phyloP scores from a whole-genome alignment of 2,888 invertebrate species.

The Panzeria rudis region DNA sequence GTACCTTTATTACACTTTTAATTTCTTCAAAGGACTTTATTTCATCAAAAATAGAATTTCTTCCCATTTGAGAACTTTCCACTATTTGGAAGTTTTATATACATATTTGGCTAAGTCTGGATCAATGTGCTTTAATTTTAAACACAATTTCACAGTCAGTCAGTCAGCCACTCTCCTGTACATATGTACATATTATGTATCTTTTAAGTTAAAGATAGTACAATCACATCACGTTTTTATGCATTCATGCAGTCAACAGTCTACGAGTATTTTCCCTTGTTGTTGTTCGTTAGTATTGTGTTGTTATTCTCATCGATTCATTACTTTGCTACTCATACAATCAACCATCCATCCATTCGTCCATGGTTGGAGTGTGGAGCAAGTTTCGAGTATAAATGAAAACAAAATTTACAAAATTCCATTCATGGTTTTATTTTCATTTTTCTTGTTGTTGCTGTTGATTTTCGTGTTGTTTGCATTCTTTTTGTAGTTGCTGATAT shows the following conservation, averaged over 20 bases:
- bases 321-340: conserved; percentile 3
- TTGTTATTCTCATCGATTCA: conserved; percentile 40
- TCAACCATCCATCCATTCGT: conserved; percentile 21
- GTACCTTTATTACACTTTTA: too few species aligned
- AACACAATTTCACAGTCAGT: neutral
- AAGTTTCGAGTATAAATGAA: conserved; percentile 74
- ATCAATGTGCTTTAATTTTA: conserved; percentile 33
- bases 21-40: too few species aligned
- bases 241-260: conserved; percentile 52
- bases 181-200: conserved; percentile 7
- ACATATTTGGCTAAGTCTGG: too few species aligned
- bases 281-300: conserved; percentile 28
- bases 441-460: conserved; percentile 28
- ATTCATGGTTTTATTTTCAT: conserved; percentile 80
- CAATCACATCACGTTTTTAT: conserved; percentile 70
- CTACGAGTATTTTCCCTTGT: conserved; percentile 44
- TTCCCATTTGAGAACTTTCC: too few species aligned
- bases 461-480: conserved; percentile 58
- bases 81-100: too few species aligned
- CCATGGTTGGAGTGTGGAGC: conserved; percentile 33
- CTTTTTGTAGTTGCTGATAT: conserved; percentile 63
- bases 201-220: conserved; percentile 59
- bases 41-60: too few species aligned
- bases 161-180: neutral
- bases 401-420: conserved; percentile 83